Evolutionary conservation across 2,113 vertebrate species (phyloP), one percentile per base, ranked within the genome.

Genomic region (Stictonetta naevosa): DNA sequence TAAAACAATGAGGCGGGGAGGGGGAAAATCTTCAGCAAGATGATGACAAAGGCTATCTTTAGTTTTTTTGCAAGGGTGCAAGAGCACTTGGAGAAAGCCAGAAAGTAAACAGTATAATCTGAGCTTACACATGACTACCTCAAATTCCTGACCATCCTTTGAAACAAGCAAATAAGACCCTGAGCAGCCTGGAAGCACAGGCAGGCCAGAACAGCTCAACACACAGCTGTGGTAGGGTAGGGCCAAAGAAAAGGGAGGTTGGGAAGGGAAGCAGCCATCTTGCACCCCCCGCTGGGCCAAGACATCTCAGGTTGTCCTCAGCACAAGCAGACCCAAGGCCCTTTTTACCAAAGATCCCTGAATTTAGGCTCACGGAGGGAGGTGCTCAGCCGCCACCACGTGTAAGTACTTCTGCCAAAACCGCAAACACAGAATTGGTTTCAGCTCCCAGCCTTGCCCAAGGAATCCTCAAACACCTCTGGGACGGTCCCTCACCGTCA

Each of bases 1-100:
- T 40, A 58, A 80, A 72, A 76, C 34, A 74, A 59, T 0, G 2
- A 82, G 13, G 42, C 1, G 0, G 15, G 8, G 20, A 73, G 12
- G 15, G 56, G 10, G 4, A 2, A 83, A 55, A 83, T 48, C 29
- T 80, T 67, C 63, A 83, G 34, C 29, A 67, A 28, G 38, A 60
- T 25, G 15, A 76, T 28, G 22, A 25, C 19, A 81, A 75, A n/a
- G 26, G 56, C 21, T 28, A 48, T 21, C 16, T 55, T 76, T 13
- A 53, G 40, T 26, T 20, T 11, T 52, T 68, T 48, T 63, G 20
- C 33, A 68, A 6, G 13, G n/a, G 4, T 26, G 22, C 60, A 72
- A 83, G 23, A 66, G 17, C 15, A 56, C 21, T 90, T 83, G 29
- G 36, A 76, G 67, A 76, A 68, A 62, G 52, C 12, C 29, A 66